Conservation (phyloP, 2,797 vertebrate species). For the Microctenopoma steveboyesi region DNA sequence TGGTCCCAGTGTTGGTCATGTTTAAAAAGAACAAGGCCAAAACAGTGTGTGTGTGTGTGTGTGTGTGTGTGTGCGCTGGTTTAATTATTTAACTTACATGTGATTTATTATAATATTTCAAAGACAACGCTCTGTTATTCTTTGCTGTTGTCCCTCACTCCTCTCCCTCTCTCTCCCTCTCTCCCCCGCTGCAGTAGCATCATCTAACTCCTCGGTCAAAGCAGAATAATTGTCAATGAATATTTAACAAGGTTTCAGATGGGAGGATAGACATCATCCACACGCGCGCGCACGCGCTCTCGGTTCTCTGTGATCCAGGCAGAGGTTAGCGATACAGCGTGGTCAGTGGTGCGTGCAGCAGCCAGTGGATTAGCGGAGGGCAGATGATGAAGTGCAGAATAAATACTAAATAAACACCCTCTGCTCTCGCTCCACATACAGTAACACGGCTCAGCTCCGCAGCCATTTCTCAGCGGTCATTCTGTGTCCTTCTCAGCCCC, state of each 20-base stretch:
- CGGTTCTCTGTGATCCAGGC: conserved; percentile 60
- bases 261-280: conserved; percentile 80
- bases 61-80: conserved; percentile 33
- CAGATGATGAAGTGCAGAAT: conserved; percentile 81
- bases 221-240: conserved; percentile 89
- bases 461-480: conserved; percentile 49
- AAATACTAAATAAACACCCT: conserved; percentile 79
- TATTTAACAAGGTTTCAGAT: conserved; percentile 88
- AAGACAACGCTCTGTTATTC: conserved; percentile 57
- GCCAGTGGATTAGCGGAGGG: conserved; percentile 69
- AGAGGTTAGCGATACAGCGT: conserved; percentile 66
- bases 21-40: too few relatives aligned
- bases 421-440: conserved; percentile 55
- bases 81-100: conserved; percentile 69
- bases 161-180: conserved; percentile 13
- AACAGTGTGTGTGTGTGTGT: too few relatives aligned
- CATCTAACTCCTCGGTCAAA: conserved; percentile 83
- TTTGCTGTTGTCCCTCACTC: conserved; percentile 1
- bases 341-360: conserved; percentile 77
- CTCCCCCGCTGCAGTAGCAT: conserved; percentile 62
- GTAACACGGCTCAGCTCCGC: conserved; percentile 38
- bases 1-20: too few relatives aligned
- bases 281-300: conserved; percentile 19
- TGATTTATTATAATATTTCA: conserved; percentile 69
- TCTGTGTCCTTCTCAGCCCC: conserved; percentile 42